Base-by-base conservation (phyloP, 2,888 invertebrate genomes). In the Drosophila ustulata region DNA sequence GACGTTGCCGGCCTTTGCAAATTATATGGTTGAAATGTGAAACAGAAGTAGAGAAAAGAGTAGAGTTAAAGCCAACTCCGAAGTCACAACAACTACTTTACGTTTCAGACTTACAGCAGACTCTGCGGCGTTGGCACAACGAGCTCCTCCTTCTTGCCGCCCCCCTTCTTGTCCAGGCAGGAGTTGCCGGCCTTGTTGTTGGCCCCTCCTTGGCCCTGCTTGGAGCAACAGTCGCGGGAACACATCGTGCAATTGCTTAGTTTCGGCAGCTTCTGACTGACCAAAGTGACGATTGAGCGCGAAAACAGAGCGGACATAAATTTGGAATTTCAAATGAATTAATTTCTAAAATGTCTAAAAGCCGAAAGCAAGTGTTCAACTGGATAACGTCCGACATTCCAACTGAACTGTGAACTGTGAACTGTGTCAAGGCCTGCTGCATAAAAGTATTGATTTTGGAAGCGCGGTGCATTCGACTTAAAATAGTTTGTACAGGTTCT, bases 91-190 rank as follows among this genome's bases (percentile, higher is more conserved):
- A n/a, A 37, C 37, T 1, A 32, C 32, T 18, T 6, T 7, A 30
- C 30, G 7, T 30, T 4, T 13, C 32, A 13, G 25, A 82, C 85
- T 85, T 83, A 85, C 85, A 85, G 71, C 58, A 88, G 67, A 56
- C 78, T 80, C 43, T 85, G 85, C 5, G 85, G 88, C 4, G 85
- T 85, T 23, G 85, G 85, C 49, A 88, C 56, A 9, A 85, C 23
- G 45, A 71, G 28, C 0, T 78, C 72, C 6, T 41, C 67, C 6
- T 13, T 34, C 18, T 55, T 56, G n/a, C 13, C 25, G 2, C 13
- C 30, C 11, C 26, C 34, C 26, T 76, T 82, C 45, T 66, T 74
- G 3, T 80, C 68, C n/a, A 45, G 4, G 13, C 85, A 85, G 50
- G 57, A 18, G 57, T 80, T 73, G 41, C 71, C 74, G 4, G 66